These are phyloP conservation scores for Gobiocypris rarus DNA, from an alignment of 2,113 vertebrate genomes.

Conservation along the genomic window DNA sequence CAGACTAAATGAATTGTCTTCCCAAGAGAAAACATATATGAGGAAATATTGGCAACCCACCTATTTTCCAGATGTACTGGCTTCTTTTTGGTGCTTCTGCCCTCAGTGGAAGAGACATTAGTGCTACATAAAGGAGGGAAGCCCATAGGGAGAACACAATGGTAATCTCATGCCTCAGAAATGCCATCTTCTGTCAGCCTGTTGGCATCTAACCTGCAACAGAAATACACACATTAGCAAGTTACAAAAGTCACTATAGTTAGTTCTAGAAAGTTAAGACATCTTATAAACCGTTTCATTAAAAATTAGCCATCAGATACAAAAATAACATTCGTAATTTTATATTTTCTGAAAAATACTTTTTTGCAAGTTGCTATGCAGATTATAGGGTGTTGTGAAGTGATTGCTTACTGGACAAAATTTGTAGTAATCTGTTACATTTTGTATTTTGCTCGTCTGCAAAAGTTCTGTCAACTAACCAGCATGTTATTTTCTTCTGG, in stretches of 20 bases:
- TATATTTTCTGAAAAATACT: no score
- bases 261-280: neutral
- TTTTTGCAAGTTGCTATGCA: no score
- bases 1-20: neutral
- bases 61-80: constrained; percentile 56
- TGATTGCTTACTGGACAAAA: neutral
- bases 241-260: neutral
- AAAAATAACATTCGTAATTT: no score
- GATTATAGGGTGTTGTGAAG: neutral
- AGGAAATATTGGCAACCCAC: constrained; percentile 18
- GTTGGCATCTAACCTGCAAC: constrained; percentile 34
- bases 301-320: neutral
- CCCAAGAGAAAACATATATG: neutral
- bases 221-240: neutral
- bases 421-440: neutral
- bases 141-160: constrained; percentile 28
- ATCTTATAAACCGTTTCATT: neutral
- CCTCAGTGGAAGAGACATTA: constrained; percentile 28
- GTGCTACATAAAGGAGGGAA: constrained; percentile 37
- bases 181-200: constrained; percentile 36
- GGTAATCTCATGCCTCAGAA: constrained; percentile 24
- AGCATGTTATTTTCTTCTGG: no score
- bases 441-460: no score
- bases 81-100: constrained; percentile 39
- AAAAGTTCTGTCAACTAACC: no score